phyloP scores from a whole-genome alignment of 2,113 vertebrate genomes.

The Sceloporus tristichus region DNA sequence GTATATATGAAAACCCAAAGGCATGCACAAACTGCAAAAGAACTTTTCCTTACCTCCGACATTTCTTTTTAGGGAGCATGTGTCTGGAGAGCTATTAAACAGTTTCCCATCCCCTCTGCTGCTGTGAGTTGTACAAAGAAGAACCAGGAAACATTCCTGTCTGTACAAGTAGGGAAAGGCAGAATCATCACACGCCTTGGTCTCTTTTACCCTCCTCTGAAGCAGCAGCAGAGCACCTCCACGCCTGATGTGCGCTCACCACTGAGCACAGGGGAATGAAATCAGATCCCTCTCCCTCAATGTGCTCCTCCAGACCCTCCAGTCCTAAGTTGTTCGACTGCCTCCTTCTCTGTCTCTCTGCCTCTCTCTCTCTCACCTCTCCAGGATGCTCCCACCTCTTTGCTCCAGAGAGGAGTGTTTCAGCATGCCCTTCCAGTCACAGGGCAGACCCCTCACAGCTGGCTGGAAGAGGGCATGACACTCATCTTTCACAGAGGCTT shows the following conservation, averaged over 20 bases:
- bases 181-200: slow-evolving; percentile 84
- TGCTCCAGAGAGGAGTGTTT: slow-evolving; percentile 74
- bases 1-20: slow-evolving; percentile 45
- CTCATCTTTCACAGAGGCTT: slow-evolving; percentile 95
- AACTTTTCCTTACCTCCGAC: slow-evolving; percentile 92
- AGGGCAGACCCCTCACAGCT: slow-evolving; percentile 92
- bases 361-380: slow-evolving; percentile 75
- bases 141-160: slow-evolving; percentile 85
- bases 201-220: slow-evolving; percentile 77
- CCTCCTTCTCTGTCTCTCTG: slow-evolving; percentile 64
- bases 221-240: slow-evolving; percentile 86
- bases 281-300: slow-evolving; percentile 87
- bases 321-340: slow-evolving; percentile 75
- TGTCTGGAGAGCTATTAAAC: slow-evolving; percentile 80
- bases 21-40: slow-evolving; percentile 61
- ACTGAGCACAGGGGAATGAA: slow-evolving; percentile 89
- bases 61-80: slow-evolving; percentile 85
- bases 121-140: slow-evolving; percentile 83
- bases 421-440: slow-evolving; percentile 78
- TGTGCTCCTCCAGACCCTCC: slow-evolving; percentile 75
- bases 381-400: slow-evolving; percentile 82
- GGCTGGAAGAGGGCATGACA: slow-evolving; percentile 91
- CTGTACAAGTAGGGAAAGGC: slow-evolving; percentile 85
- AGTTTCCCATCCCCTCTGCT: slow-evolving; percentile 88
- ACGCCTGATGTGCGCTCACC: slow-evolving; percentile 85